Percentiles rank a stretch among this genome's conserved stretches.
Conservation (phyloP, 2,888 invertebrate species). For the Yponomeuta cagnagella region DNA sequence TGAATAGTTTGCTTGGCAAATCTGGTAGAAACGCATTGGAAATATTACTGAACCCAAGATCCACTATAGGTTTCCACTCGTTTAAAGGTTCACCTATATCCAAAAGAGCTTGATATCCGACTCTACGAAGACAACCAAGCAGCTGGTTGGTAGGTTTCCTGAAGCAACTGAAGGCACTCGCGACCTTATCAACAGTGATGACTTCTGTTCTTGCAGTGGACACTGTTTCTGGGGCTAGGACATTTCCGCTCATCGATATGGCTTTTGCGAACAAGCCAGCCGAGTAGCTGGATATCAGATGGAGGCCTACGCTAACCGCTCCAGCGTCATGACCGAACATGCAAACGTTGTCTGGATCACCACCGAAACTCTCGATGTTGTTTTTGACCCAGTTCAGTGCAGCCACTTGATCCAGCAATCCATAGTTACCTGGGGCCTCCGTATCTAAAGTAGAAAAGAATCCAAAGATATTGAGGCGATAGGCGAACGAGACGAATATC, state of each 20-base stretch:
- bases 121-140: constrained; percentile 81
- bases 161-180: constrained; percentile 80
- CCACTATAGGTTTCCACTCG: constrained; percentile 87
- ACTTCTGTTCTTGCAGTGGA: constrained; percentile 78
- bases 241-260: constrained; percentile 88
- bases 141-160: constrained; percentile 80
- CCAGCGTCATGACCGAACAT: constrained; percentile 89
- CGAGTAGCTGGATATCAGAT: constrained; percentile 81
- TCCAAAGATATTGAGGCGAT: constrained; percentile 88
- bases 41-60: constrained; percentile 80
- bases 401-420: constrained; percentile 87
- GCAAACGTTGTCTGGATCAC: constrained; percentile 83
- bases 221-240: constrained; percentile 78
- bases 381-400: constrained; percentile 86
- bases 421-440: constrained; percentile 87
- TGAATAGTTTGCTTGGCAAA: constrained; percentile 78
- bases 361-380: constrained; percentile 84
- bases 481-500: constrained; percentile 86
- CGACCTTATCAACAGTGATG: constrained; percentile 78
- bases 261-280: constrained; percentile 83
- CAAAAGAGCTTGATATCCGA: constrained; percentile 76
- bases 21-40: constrained; percentile 81
- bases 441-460: constrained; percentile 87
- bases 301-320: constrained; percentile 85
- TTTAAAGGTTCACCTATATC: constrained; percentile 76